Base-by-base conservation (phyloP, 2,888 invertebrate species). In the Coenonympha glycerion region DNA sequence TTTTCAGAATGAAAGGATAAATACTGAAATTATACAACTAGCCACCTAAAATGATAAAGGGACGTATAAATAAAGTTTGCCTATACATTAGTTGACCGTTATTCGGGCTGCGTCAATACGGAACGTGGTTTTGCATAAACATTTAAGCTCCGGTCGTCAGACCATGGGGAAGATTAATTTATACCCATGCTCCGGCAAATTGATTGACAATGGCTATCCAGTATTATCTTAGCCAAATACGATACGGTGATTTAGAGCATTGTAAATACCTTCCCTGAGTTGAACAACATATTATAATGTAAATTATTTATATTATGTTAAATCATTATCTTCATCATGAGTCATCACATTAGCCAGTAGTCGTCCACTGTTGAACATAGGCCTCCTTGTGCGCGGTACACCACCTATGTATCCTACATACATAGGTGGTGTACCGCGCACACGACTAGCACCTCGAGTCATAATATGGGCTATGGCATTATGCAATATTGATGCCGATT, bases 61-160 rank as follows among this genome's bases (percentile, higher is more conserved):
- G 46, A 16, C 49, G 37, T 45, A 33, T 47, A 42, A 40, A 53
- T 45, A 47, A 37, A 45, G 47, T 53, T 42, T 49, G 49, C 28
- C 44, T 49, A 40, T 50, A 53, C 53, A 53, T 53, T 45, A 47
- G 26, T 44, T 28, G 48, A 52, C 52, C 53, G 53, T 53, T 53
- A 55, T 55, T 50, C 49, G 49, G 49, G 47, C 49, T 49, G 44
- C 53, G 55, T 55, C 55, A 53, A 47, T 53, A 49, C 49, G 39
- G 47, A 36, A 40, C 64, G 64, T 62, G 60, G 68, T 66, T 65
- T 65, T 67, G 72, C 73, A 77, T 79, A 76, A 77, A 79, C 76
- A 77, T 79, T 73, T 71, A 49, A 52, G 57, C 56, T 58, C 44
- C 44, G 48, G 48, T 49, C 50, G 48, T 49, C 50, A 55, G 46